A percentile compares a stretch with the other conserved stretches of the same genome.
These are phyloP conservation scores for Leptonema lineaticorne DNA, from an alignment of 1,140 invertebrate genomes.

Conservation along the genomic window DNA sequence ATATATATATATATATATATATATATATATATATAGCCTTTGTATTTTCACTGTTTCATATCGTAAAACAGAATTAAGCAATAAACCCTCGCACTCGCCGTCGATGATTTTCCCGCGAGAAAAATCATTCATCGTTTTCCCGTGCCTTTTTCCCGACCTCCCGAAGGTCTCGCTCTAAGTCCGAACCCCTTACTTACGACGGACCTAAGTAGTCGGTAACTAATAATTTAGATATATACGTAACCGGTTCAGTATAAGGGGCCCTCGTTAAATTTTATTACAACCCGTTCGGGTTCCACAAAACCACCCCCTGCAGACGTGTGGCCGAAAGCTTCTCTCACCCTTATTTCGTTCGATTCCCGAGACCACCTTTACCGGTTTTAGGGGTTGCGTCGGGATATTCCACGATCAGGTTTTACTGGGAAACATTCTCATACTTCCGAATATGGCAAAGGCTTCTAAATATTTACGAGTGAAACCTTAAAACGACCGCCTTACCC, in stretches of 20 bases:
- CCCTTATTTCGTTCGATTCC: neutral
- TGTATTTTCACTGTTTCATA: no score
- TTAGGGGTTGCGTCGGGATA: neutral
- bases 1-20: no score
- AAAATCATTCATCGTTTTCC: neutral
- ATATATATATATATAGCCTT: no score
- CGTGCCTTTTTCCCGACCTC: neutral
- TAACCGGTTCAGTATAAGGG: constrained; percentile 15
- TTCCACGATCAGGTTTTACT: no score
- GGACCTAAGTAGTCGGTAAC: constrained; percentile 24
- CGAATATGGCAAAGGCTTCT: no score
- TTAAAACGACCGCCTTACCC: constrained; percentile 19
- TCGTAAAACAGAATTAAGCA: neutral
- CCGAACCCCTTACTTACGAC: neutral
- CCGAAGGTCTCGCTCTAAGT: neutral
- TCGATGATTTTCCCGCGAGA: neutral
- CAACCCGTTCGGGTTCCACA: constrained; percentile 28
- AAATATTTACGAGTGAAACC: constrained; percentile 30
- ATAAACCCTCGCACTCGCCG: neutral
- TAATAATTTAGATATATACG: constrained; percentile 29
- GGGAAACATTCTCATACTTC: no score
- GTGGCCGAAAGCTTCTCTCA: neutral
- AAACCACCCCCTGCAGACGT: constrained; percentile 28
- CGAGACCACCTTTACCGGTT: neutral
- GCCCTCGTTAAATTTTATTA: constrained; percentile 33